phyloP scores from a whole-genome alignment of 2,888 invertebrate species.

The Tipula unca region DNA sequence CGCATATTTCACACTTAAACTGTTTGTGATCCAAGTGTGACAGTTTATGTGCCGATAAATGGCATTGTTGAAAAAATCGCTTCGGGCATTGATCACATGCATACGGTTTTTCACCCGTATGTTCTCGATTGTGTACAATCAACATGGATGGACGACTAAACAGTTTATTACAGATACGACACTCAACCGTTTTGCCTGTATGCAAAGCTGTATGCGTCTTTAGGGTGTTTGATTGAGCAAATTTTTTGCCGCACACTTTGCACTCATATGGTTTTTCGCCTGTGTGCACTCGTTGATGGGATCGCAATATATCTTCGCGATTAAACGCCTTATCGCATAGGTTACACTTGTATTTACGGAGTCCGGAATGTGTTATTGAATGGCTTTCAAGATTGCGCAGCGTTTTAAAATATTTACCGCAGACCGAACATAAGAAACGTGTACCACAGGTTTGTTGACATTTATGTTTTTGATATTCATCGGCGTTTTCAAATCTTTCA shows the following conservation, averaged over 20 bases:
- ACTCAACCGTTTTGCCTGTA: slow-evolving; percentile 22
- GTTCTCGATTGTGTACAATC: slow-evolving; percentile 22
- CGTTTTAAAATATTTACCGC: neutral
- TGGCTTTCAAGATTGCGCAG: neutral
- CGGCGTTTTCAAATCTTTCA: slow-evolving; percentile 15
- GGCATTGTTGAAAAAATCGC: neutral
- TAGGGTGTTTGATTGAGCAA: neutral
- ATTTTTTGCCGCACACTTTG: neutral
- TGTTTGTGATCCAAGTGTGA: neutral
- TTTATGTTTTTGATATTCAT: neutral
- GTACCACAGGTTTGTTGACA: neutral
- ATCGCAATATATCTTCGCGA: neutral
- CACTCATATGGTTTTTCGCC: neutral
- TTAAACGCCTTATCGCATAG: neutral
- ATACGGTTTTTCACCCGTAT: slow-evolving; percentile 20
- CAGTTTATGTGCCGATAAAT: neutral
- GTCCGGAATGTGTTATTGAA: neutral
- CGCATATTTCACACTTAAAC: slow-evolving; percentile 22
- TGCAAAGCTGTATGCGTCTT: neutral
- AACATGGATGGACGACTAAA: slow-evolving; percentile 21
- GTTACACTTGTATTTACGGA: neutral
- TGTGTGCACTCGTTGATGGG: neutral
- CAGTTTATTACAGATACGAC: slow-evolving; percentile 22
- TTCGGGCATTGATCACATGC: neutral
- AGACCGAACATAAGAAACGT: neutral